phyloP scores from a whole-genome alignment of 2,113 vertebrate genomes.

The Gnathonemus echidnorhynchus region DNA sequence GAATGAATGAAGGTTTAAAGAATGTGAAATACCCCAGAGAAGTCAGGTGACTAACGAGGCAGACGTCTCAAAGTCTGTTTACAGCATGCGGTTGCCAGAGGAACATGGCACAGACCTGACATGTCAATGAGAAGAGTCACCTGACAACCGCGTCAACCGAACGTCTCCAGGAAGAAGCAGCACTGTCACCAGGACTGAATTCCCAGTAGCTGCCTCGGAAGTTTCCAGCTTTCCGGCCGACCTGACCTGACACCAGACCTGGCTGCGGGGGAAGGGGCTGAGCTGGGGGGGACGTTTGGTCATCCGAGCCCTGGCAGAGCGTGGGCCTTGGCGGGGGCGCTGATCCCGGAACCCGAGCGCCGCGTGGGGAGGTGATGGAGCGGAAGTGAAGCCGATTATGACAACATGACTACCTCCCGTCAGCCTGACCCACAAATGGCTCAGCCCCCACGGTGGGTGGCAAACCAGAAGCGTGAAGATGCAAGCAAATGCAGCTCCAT shows the following conservation, averaged over 20 bases:
- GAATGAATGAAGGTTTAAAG: not conserved
- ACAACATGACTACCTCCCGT: not conserved
- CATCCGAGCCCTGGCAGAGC: not conserved
- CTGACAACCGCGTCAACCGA: no score
- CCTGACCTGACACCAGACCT: not conserved
- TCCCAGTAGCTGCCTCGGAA: not conserved
- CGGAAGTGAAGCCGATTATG: conserved; percentile 15
- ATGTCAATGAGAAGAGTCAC: not conserved
- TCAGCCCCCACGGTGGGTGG: not conserved
- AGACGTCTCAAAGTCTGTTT: not conserved
- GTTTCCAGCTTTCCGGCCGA: not conserved
- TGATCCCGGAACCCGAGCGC: not conserved
- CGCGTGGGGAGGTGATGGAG: not conserved
- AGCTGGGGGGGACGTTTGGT: not conserved
- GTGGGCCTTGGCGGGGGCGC: not conserved
- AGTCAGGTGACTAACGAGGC: not conserved
- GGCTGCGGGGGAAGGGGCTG: not conserved
- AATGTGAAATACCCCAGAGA: not conserved
- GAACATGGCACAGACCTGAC: not conserved
- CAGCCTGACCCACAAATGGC: not conserved
- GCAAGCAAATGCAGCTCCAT: not conserved
- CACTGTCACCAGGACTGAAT: no score
- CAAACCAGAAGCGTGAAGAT: not conserved
- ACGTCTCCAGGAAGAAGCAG: not conserved
- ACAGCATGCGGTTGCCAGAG: not conserved